These are phyloP conservation scores for Nomada ferruginata DNA, from an alignment of 2,888 invertebrate genomes.

Conservation along the genomic window DNA sequence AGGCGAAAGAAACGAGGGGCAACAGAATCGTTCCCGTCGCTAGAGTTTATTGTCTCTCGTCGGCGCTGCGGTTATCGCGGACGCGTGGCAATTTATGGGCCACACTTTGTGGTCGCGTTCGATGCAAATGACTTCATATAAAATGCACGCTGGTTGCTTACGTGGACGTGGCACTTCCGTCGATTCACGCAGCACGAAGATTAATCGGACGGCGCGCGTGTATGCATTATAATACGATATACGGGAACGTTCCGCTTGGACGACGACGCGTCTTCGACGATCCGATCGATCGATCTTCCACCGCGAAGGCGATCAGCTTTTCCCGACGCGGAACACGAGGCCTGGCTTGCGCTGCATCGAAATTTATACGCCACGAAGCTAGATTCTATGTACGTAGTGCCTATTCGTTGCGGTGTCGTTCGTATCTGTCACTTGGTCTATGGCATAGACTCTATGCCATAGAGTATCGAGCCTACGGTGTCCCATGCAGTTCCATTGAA, in stretches of 20 bases:
- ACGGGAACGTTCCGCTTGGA: neutral
- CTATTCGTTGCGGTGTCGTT: no score
- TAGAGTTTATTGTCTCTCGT: conserved; percentile 49
- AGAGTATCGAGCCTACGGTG: no score
- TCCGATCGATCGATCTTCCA: conserved; percentile 50
- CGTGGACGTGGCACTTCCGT: conserved; percentile 71
- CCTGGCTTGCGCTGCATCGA: conserved; percentile 8
- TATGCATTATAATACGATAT: neutral
- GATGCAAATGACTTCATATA: conserved; percentile 71
- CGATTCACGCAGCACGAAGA: conserved; percentile 70
- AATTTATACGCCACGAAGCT: conserved; percentile 15
- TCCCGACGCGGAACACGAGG: conserved; percentile 29
- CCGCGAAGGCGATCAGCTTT: conserved; percentile 28
- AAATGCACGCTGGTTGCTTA: conserved; percentile 62
- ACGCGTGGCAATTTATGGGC: conserved; percentile 66
- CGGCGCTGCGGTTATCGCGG: conserved; percentile 56
- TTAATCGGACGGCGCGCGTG: conserved; percentile 61
- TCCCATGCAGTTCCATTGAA: no score
- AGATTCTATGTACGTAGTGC: no score
- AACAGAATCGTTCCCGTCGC: conserved; percentile 20
- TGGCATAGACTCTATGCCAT: no score
- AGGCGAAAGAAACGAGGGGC: neutral
- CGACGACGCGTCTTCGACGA: conserved; percentile 11
- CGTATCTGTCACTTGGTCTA: no score
- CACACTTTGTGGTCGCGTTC: conserved; percentile 56